Evolutionary conservation across 2,888 invertebrate genomes (phyloP), one percentile per base, ranked within the genome.

Genomic region (Macrophya alboannulata): DNA sequence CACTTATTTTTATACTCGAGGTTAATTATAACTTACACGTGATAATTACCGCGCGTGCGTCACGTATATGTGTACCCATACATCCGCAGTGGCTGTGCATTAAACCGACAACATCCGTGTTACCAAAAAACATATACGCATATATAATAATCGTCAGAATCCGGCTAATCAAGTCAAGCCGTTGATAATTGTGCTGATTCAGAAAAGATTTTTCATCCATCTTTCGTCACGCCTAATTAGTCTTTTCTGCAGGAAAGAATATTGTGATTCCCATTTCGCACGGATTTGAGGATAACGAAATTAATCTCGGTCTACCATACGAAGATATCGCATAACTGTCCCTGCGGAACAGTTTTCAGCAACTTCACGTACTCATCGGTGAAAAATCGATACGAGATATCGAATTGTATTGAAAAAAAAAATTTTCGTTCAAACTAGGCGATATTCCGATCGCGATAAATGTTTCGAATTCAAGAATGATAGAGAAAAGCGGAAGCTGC

Each of bases 31-130:
- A 17, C 37, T 31, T 31, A 62, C 62, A 55, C 62, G 81, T 43
- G 21, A 81, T 43, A 12, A 81, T 62, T 59, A 59, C 9, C 62
- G 21, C 51, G 31, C 77, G 55, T 17, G 77, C 25, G 77, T 55
- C 51, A 77, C 15, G 8, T 21, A 37, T 40, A 17, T 6, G 4
- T 21, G 10, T 62, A 21, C 2, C 1, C 21, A 62, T 62, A 21
- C 25, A 21, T 62, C n/a, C n/a, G n/a, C 25, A 15, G 31, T 62
- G 25, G 21, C 10, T 12, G 9, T 17, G 21, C 25, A 62, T 68
- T 68, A 37, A 37, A 37, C 68, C 12, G 37, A 68, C 31, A 37
- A 68, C 68, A 37, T 68, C 68, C 68, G 68, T 68, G 68, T 68
- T 17, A 17, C 68, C 37, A 68, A 17, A 37, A 62, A 62, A 62